These are phyloP conservation scores for Sebastes variabilis DNA, from an alignment of 2,797 vertebrate species.

Conservation along the genomic window DNA sequence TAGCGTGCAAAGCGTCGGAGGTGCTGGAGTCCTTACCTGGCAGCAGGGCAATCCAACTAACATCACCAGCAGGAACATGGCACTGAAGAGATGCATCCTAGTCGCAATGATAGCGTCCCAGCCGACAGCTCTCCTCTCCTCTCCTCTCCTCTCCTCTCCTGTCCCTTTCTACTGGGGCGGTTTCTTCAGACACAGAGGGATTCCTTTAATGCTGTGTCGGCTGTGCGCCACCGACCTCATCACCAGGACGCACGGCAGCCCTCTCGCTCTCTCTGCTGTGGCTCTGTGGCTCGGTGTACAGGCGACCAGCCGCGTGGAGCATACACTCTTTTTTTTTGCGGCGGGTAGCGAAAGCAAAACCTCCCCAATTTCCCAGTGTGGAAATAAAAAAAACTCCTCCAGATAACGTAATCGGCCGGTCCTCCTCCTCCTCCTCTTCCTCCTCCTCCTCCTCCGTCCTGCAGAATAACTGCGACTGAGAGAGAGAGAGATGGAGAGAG, in stretches of 20 bases:
- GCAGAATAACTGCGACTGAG: conserved; percentile 59
- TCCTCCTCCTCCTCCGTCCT: conserved; percentile 37
- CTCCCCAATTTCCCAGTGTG: background rate
- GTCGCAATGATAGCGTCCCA: conserved; percentile 79
- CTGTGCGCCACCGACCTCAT: conserved; percentile 82
- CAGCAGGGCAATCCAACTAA: conserved; percentile 77
- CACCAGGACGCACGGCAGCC: conserved; percentile 77
- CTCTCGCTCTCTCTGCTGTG: background rate
- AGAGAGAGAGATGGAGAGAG: conserved; percentile 18
- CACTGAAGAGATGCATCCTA: conserved; percentile 87
- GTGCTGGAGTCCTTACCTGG: conserved; percentile 75
- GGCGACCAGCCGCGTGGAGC: conserved; percentile 55
- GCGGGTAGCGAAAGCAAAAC: background rate
- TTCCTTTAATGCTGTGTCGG: conserved; percentile 74
- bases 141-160: conserved; percentile 26
- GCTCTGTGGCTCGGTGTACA: conserved; percentile 51
- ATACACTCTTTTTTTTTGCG: conserved; percentile 23
- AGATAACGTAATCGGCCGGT: conserved; percentile 23
- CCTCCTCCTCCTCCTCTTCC: conserved; percentile 41
- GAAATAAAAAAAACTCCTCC: conserved; percentile 10
- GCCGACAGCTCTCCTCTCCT: conserved; percentile 50
- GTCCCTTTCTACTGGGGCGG: conserved; percentile 67
- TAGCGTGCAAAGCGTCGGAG: conserved; percentile 17
- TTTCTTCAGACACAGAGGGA: conserved; percentile 73
- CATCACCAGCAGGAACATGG: conserved; percentile 87